These are phyloP conservation scores for Tetramorium parvispinum DNA, from an alignment of 1,140 invertebrate species.

Conservation along the genomic window DNA sequence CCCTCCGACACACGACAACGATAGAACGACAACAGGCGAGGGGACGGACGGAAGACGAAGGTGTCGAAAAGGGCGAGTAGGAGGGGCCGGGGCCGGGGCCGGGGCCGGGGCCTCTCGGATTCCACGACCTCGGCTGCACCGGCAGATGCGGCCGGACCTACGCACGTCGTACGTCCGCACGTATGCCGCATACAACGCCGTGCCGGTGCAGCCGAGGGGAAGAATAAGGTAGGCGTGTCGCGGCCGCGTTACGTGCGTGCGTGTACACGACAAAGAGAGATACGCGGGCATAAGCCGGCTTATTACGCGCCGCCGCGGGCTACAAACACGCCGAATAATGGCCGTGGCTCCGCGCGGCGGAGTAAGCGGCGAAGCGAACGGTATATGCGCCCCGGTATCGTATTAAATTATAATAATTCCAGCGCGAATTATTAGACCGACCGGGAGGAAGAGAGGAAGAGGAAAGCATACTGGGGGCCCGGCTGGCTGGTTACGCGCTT, in stretches of 20 bases:
- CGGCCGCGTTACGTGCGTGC: conserved; percentile 71
- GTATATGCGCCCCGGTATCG: conserved; percentile 70
- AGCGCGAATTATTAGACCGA: conserved; percentile 73
- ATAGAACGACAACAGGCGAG: background rate
- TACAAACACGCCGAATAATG: conserved; percentile 80
- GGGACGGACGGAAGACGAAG: conserved; percentile 48
- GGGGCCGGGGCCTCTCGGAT: conserved; percentile 50
- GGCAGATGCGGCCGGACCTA: conserved; percentile 68
- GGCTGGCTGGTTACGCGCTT: conserved; percentile 66
- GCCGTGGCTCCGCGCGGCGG: conserved; percentile 62
- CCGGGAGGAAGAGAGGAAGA: conserved; percentile 11
- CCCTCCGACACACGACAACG: background rate
- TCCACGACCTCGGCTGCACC: conserved; percentile 47
- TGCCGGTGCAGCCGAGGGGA: conserved; percentile 42
- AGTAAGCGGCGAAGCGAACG: conserved; percentile 54
- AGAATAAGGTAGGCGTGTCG: conserved; percentile 77
- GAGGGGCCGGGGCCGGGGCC: conserved; percentile 43
- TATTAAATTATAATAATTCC: conserved; percentile 83
- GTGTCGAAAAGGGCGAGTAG: conserved; percentile 57
- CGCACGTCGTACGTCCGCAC: conserved; percentile 39
- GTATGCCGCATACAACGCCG: conserved; percentile 51
- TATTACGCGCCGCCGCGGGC: conserved; percentile 76
- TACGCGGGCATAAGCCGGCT: conserved; percentile 74
- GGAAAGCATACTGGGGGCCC: conserved; percentile 52
- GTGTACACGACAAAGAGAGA: conserved; percentile 73